Conservation (phyloP, 2,113 vertebrate species). For the Cariama cristata region DNA sequence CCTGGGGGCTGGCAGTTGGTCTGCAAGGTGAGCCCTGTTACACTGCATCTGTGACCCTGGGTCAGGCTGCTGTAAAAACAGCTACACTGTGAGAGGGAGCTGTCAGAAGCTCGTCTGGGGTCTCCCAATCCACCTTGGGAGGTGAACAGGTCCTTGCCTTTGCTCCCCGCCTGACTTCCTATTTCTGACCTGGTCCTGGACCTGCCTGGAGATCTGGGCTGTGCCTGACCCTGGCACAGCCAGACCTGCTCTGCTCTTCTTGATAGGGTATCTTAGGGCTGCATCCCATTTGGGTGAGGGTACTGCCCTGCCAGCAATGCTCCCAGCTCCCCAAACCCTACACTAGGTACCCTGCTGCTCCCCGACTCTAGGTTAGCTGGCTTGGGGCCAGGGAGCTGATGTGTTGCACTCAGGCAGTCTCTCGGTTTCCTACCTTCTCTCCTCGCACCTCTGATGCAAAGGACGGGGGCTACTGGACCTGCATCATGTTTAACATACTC, state of each 20-base stretch:
- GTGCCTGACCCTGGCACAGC: background rate
- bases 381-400: background rate
- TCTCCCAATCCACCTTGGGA: background rate
- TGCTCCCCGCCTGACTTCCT: background rate
- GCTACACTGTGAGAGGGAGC: background rate
- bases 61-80: background rate
- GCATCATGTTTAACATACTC: fast-evolving
- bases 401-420: background rate
- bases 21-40: background rate
- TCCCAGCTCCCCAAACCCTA: background rate
- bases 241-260: background rate
- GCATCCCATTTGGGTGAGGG: fast-evolving
- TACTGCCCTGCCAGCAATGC: background rate
- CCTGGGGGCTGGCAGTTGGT: background rate
- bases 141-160: background rate
- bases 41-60: background rate
- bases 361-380: fast-evolving
- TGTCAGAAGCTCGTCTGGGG: fast-evolving
- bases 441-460: background rate
- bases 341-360: background rate
- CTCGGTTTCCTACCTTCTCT: background rate
- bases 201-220: background rate
- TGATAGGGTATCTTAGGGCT: background rate
- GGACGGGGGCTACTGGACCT: no score
- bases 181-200: background rate